Evolutionary conservation across 1,140 invertebrate genomes (phyloP).

Genomic region (Ceratitis capitata): DNA sequence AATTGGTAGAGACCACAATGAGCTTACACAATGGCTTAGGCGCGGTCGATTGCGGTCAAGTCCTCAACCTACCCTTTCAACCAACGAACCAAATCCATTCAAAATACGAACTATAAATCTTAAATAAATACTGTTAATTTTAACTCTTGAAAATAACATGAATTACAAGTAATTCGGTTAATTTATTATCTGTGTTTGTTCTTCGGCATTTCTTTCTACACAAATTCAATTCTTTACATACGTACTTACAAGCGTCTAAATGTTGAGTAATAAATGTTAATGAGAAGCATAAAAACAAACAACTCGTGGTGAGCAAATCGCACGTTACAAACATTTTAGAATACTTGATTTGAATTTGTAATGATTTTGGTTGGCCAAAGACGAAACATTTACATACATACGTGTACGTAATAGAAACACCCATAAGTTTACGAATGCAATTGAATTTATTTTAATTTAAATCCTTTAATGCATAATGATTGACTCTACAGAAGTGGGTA

Average conservation of each 20-base stretch:
- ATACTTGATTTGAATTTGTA: background rate
- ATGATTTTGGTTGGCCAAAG: background rate
- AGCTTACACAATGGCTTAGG: no score
- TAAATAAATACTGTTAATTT: background rate
- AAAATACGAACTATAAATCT: background rate
- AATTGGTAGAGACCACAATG: no score
- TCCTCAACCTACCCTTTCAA: no score
- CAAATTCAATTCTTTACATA: background rate
- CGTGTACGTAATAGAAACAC: no score
- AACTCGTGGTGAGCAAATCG: background rate
- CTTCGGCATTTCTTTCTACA: background rate
- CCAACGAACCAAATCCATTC: no score
- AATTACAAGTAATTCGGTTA: background rate
- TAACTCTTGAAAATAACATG: background rate
- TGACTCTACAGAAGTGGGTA: background rate
- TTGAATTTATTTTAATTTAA: conserved; percentile 3
- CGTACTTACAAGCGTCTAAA: background rate
- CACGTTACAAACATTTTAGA: background rate
- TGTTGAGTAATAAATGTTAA: background rate
- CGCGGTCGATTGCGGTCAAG: no score
- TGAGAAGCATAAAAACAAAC: background rate
- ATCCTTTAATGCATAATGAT: conserved; percentile 9
- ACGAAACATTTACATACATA: background rate
- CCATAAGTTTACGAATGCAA: background rate
- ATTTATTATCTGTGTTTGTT: background rate